A percentile compares a stretch with the other conserved stretches of the same genome.
Conservation (phyloP, 2,113 vertebrate genomes). For the Entomyzon cyanotis region DNA sequence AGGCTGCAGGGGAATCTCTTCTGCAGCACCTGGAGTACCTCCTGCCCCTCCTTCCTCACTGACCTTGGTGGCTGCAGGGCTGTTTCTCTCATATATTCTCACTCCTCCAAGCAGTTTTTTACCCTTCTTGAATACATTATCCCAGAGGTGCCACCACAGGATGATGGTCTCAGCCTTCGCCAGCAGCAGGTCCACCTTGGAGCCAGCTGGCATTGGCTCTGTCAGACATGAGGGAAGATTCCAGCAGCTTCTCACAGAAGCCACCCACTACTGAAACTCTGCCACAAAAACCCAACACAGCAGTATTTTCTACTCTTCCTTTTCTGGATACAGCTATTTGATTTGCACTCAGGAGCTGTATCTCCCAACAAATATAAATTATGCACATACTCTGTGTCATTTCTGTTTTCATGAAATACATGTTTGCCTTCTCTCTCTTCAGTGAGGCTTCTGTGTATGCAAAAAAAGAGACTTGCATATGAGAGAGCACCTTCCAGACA, state of each 20-base stretch:
- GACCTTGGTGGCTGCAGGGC: neutral
- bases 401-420: neutral
- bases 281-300: neutral
- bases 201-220: rapidly evolving
- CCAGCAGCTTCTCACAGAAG: neutral
- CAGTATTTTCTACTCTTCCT: neutral
- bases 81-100: neutral
- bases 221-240: neutral
- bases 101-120: neutral
- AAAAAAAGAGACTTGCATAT: neutral
- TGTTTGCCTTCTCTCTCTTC: neutral
- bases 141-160: neutral
- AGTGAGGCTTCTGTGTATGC: neutral
- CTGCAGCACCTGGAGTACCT: rapidly evolving
- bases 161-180: neutral
- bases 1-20: rapidly evolving
- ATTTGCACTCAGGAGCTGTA: neutral
- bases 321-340: neutral
- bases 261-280: neutral
- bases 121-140: neutral
- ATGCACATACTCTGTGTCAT: neutral
- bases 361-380: neutral
- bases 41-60: neutral
- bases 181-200: rapidly evolving
- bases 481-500: neutral